Evolutionary conservation across 2,113 vertebrate species (phyloP), one percentile per base, ranked within the genome.

Genomic region (Takifugu bimaculatus): DNA sequence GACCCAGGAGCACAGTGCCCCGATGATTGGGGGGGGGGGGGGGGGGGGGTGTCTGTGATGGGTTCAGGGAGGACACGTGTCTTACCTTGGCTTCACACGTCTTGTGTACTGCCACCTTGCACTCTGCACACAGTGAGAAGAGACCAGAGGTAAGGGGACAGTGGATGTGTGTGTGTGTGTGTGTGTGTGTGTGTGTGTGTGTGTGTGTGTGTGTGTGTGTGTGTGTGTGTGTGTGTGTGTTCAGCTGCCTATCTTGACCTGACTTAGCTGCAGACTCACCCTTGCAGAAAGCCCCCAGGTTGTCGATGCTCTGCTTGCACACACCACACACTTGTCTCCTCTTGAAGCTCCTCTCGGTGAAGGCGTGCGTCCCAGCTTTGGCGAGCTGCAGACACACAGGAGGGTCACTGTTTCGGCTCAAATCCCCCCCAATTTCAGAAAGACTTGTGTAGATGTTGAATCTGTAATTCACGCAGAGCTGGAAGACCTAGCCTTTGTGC

Each of bases 31-130:
- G 54, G 25, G 56, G 26, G 10, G 52, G 42, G 49, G 25, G 43
- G 51, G 48, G 13, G 25, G 4, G 49, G 45, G 35, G 9, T 3
- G 27, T 39, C 6, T 43, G 43, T 25, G 59, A 20, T 52, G 60
- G 26, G 5, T 29, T 43, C 2, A 7, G 4, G 2, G 35, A 50
- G 32, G 59, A 32, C 14, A 42, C 1, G 4, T 49, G 1, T 3
- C 78, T 75, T 73, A 89, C 86, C 85, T 83, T 84, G 60, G 57
- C 68, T 65, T 87, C 70, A 53, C 87, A 88, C 27, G 50, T 62
- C 73, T 75, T 83, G 68, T 88, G 82, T 59, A 87, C 78, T 7
- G 77, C 70, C 20, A 65, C 54, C 62, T 82, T 88, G 81, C 85
- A 89, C 26, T 80, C 87, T 88, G 79, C 57, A 65, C 64, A 71